Percentiles rank a stretch among this genome's conserved stretches.
Evolutionary conservation across 2,797 vertebrate genomes (phyloP).

Genomic region (Sphenopsis melanotis): DNA sequence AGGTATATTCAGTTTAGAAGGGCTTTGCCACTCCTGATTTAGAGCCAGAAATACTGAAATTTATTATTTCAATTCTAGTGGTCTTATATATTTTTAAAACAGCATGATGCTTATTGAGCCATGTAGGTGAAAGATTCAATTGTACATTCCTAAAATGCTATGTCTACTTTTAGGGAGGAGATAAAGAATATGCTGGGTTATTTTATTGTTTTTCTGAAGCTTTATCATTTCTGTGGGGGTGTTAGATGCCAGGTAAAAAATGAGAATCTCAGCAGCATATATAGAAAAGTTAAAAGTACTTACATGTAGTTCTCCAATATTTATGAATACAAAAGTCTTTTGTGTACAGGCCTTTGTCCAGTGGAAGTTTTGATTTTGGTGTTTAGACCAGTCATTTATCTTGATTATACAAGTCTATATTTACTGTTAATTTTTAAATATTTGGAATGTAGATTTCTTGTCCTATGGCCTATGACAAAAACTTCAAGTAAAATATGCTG

Average conservation of each 20-base stretch:
- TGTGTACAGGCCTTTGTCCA: neutral
- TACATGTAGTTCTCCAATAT: neutral
- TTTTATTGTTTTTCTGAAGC: neutral
- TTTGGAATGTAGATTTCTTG: neutral
- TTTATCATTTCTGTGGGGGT: neutral
- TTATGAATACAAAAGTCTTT: neutral
- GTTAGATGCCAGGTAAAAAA: neutral
- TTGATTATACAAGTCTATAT: neutral
- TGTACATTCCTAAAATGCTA: neutral
- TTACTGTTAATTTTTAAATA: neutral
- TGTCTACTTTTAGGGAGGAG: neutral
- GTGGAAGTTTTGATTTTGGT: neutral
- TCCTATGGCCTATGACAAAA: neutral
- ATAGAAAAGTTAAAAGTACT: constrained; percentile 9
- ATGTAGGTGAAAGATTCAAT: neutral
- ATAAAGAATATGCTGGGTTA: neutral
- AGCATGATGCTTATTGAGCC: neutral
- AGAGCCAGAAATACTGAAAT: neutral
- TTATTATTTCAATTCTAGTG: neutral
- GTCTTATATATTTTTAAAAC: neutral
- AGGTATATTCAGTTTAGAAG: neutral
- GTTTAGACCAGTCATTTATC: neutral
- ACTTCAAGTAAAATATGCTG: neutral
- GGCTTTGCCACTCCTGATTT: neutral
- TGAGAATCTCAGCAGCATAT: neutral